A percentile compares a stretch with the other conserved stretches of the same genome.
These are phyloP conservation scores for Chrysomallon squamiferum DNA, from an alignment of 1,140 invertebrate species.

Conservation along the genomic window DNA sequence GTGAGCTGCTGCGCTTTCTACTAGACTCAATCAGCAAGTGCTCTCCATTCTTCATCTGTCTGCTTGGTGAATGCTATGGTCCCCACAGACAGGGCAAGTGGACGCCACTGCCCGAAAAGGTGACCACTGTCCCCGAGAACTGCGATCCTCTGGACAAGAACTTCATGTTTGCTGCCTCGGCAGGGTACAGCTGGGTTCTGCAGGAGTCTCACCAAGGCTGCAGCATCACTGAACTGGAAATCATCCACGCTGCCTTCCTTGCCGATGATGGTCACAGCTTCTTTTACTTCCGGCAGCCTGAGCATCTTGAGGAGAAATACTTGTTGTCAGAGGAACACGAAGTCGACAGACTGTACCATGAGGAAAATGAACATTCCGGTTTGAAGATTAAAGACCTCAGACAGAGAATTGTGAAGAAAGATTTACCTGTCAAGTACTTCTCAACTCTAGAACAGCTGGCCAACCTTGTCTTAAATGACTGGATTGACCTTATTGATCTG, in stretches of 20 bases:
- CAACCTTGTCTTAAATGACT: slow-evolving; percentile 52
- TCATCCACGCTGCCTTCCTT: slow-evolving; percentile 55
- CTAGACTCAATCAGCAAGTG: slow-evolving; percentile 49
- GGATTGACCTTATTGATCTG: slow-evolving; percentile 52
- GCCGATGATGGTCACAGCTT: slow-evolving; percentile 39
- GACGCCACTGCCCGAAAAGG: slow-evolving; percentile 26
- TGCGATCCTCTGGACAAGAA: slow-evolving; percentile 54
- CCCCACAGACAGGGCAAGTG: slow-evolving; percentile 29
- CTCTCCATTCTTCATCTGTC: slow-evolving; percentile 57
- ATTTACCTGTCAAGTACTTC: slow-evolving; percentile 58
- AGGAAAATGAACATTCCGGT: slow-evolving; percentile 50
- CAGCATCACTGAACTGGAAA: slow-evolving; percentile 59
- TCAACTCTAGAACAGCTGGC: slow-evolving; percentile 49
- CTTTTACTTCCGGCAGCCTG: slow-evolving; percentile 59
- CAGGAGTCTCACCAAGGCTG: slow-evolving; percentile 47
- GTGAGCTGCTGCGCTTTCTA: slow-evolving; percentile 43
- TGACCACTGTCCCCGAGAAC: slow-evolving; percentile 25
- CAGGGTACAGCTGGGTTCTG: slow-evolving; percentile 54
- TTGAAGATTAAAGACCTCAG: slow-evolving; percentile 54
- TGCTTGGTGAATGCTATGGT: slow-evolving; percentile 60
- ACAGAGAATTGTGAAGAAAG: slow-evolving; percentile 59
- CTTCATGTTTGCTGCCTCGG: slow-evolving; percentile 45
- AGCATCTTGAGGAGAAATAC: slow-evolving; percentile 53
- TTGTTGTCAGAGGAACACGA: slow-evolving; percentile 22
- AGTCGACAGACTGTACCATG: slow-evolving; percentile 17